Conservation (phyloP, 2,888 invertebrate species). For the Notocelia uddmanniana region DNA sequence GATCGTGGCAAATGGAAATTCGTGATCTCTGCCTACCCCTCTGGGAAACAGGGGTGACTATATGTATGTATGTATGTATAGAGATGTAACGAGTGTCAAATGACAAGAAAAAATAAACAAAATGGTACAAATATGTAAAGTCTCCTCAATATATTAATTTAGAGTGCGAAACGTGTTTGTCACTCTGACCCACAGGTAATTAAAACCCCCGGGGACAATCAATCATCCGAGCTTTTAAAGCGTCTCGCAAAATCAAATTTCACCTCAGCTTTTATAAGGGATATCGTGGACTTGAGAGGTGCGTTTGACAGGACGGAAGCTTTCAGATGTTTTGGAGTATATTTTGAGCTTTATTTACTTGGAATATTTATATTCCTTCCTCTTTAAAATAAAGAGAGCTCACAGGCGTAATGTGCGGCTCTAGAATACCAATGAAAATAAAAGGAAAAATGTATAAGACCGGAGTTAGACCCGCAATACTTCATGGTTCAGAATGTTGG, state of each 20-base stretch:
- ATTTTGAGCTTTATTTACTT: neutral
- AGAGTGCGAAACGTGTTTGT: neutral
- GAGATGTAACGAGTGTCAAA: too few relatives aligned
- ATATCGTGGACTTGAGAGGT: constrained; percentile 24
- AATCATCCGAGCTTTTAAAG: constrained; percentile 45
- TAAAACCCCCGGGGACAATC: constrained; percentile 38
- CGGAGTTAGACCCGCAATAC: too few relatives aligned
- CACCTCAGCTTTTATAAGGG: constrained; percentile 37
- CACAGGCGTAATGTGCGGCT: neutral
- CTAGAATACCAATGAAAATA: too few relatives aligned
- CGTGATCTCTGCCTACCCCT: too few relatives aligned
- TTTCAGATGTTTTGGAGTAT: neutral
- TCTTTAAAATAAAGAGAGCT: too few relatives aligned
- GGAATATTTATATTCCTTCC: neutral
- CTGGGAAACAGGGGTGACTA: too few relatives aligned
- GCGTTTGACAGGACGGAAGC: constrained; percentile 17
- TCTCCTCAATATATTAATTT: neutral
- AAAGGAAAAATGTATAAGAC: too few relatives aligned
- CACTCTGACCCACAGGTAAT: constrained; percentile 36
- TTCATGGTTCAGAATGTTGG: too few relatives aligned
- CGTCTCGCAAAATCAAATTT: constrained; percentile 41
- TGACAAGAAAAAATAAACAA: too few relatives aligned
- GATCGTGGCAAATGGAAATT: too few relatives aligned
- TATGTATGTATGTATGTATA: too few relatives aligned
- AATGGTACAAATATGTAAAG: too few relatives aligned